These are phyloP conservation scores for Callaeas wilsoni DNA, from an alignment of 2,113 vertebrate species.

Conservation along the genomic window DNA sequence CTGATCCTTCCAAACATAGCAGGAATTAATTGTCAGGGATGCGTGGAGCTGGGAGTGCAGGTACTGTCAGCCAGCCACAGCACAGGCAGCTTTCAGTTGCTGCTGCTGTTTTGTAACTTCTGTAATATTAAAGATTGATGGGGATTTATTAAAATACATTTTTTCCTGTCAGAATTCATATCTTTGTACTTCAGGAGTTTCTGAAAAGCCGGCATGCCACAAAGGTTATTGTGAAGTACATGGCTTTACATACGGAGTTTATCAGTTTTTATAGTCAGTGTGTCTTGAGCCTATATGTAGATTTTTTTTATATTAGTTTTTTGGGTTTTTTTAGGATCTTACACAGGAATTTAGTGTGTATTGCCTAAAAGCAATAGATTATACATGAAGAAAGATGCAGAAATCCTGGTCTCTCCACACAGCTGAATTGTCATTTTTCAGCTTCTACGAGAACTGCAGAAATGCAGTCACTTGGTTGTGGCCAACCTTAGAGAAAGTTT, in stretches of 20 bases:
- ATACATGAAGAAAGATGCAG: not conserved
- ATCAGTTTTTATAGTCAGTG: not conserved
- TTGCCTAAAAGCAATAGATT: not conserved
- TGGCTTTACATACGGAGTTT: not conserved
- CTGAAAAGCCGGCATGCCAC: not conserved
- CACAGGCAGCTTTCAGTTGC: not conserved
- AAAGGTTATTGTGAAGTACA: fast-evolving
- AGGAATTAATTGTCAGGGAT: not conserved
- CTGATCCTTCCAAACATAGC: not conserved
- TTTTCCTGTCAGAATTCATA: not conserved
- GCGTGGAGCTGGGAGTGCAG: fast-evolving
- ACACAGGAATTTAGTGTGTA: not conserved
- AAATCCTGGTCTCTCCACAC: not conserved
- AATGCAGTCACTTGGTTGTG: not conserved
- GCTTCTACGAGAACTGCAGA: not conserved
- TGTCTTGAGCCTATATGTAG: not conserved
- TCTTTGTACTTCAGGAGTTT: not conserved
- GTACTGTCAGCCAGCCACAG: not conserved
- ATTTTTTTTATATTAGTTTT: too few relatives aligned
- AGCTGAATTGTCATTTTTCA: not conserved
- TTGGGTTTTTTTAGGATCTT: not conserved
- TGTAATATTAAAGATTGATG: not conserved
- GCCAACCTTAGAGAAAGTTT: not conserved
- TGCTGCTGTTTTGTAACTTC: not conserved
- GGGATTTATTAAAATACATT: not conserved